A percentile compares a stretch with the other conserved stretches of the same genome.
Conservation (phyloP, 1,140 invertebrate genomes). For the Drosophila lini region DNA sequence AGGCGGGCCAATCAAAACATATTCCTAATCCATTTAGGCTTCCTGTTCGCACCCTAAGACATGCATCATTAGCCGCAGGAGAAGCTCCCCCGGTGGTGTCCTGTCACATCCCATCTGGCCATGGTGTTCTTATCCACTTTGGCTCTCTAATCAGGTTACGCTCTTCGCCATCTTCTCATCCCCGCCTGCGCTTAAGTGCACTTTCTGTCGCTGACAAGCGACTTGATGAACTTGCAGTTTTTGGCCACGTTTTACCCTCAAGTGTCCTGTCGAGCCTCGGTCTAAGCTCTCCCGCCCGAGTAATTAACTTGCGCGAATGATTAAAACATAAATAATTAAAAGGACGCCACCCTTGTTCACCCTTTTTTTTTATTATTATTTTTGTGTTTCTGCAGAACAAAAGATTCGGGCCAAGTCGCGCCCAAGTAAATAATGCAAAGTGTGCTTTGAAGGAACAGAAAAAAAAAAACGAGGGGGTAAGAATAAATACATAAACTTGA, state of each 20-base stretch:
- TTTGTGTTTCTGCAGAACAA: constrained; percentile 12
- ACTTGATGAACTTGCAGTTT: constrained; percentile 44
- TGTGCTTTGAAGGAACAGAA: not conserved
- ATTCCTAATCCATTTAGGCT: constrained; percentile 71
- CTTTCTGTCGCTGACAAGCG: not conserved
- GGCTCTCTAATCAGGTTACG: constrained; percentile 58
- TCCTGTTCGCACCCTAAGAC: constrained; percentile 29
- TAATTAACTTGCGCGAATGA: constrained; percentile 66
- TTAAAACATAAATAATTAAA: constrained; percentile 76
- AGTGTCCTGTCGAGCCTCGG: not conserved
- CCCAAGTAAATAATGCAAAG: constrained; percentile 44
- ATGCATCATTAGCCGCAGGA: constrained; percentile 55
- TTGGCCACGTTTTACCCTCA: constrained; percentile 3
- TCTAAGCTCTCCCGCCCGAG: constrained; percentile 6
- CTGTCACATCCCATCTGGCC: not conserved
- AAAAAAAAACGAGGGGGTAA: constrained; percentile 1
- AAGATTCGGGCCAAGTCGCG: constrained; percentile 43
- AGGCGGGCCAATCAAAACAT: constrained; percentile 59
- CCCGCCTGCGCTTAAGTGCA: constrained; percentile 35
- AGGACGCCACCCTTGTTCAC: constrained; percentile 13
- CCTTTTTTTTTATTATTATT: constrained; percentile 10
- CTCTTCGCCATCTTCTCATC: constrained; percentile 24
- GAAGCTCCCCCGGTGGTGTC: not conserved
- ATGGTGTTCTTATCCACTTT: constrained; percentile 12
- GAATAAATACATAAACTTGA: constrained; percentile 51